Evolutionary conservation across 2,797 vertebrate genomes (phyloP), one percentile per base, ranked within the genome.

Genomic region (Myotis vivesi): DNA sequence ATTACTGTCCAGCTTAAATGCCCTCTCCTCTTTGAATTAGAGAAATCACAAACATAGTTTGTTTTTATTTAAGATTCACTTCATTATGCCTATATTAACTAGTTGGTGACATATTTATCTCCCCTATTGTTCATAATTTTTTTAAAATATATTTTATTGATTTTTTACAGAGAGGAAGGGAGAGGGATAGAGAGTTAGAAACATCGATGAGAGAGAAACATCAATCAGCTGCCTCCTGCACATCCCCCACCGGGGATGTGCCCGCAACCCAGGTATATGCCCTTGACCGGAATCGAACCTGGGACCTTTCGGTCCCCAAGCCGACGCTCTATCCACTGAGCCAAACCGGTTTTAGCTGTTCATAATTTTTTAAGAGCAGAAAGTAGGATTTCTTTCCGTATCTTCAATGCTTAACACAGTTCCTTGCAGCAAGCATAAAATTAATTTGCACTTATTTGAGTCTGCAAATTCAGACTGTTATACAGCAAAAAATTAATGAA

Each of bases 361-460:
- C 46, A 79, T 30, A 69, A 75, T 25, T 96, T 94, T 89, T 75
- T 20, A 15, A 68, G 8, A 87, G 73, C 8, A 73, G 64, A 86
- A 82, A 82, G 15, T 30, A 89, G 38, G 44, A 23, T 66, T 95
- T 44, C 33, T 46, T 79, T 66, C 20, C 30, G 8, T 81, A 84
- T 71, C 33, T 84, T 92, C 25, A 51, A 25, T 51, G 73, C 57
- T 92, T 86, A 73, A 33, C 49, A 79, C 10, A 80, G 49, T 85
- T 51, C 46, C 30, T 75, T 89, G 49, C 22, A 59, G 15, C 28
- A 75, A 94, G 59, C 53, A 87, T 20, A 38, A 73, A 69, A 87
- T 91, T 53, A 83, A 94, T 53, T 92, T 87, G 51, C 72, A 89
- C 64, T 89, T 93, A 87, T 66, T 68, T 71, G 69, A 83, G 41